Evolutionary conservation across 2,888 invertebrate species (phyloP), one percentile per base, ranked within the genome.

Genomic region (Dendrolimus houi): DNA sequence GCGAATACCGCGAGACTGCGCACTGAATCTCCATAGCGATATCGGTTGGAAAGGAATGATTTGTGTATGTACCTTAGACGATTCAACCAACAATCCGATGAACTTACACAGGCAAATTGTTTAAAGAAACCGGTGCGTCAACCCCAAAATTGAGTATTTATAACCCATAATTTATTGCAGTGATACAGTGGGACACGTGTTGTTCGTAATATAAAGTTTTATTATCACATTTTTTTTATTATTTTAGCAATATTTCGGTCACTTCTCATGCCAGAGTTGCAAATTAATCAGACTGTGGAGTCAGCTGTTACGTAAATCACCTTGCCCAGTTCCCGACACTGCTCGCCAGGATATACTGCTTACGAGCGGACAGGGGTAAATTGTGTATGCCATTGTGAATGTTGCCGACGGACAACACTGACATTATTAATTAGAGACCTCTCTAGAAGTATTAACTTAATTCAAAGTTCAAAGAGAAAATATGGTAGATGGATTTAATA

Each of bases 281-380:
- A 71, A 70, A 70, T 70, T 71, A 72, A 76, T 74, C 71, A 71
- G 65, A 64, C 64, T 60, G 62, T 59, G 57, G 60, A 66, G 65
- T 63, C 59, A 64, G 62, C 63, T 66, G 64, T 59, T 64, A 61
- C 62, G 62, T 70, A 70, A 75, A 72, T 72, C 65, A 69, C 66
- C 59, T 63, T 57, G 62, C 62, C 65, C 64, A 66, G 64, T 65
- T 57, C 58, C 57, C 56, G 59, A 56, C 61, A 54, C 56, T 52
- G 52, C 56, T 54, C 54, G 53, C 59, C 61, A 56, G 59, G 3
- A 63, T 66, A 62, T 63, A 60, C 58, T 54, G 60, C 52, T 59
- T 58, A 60, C 61, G 63, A 63, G 59, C 17, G 54, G 62, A 59
- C 59, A 62, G 58, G 63, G 64, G 60, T 63, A 65, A 65, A 66